Percentiles rank a stretch among this genome's conserved stretches.
Evolutionary conservation across 1,140 invertebrate species (phyloP).

Genomic region (Campoletis sonorensis): DNA sequence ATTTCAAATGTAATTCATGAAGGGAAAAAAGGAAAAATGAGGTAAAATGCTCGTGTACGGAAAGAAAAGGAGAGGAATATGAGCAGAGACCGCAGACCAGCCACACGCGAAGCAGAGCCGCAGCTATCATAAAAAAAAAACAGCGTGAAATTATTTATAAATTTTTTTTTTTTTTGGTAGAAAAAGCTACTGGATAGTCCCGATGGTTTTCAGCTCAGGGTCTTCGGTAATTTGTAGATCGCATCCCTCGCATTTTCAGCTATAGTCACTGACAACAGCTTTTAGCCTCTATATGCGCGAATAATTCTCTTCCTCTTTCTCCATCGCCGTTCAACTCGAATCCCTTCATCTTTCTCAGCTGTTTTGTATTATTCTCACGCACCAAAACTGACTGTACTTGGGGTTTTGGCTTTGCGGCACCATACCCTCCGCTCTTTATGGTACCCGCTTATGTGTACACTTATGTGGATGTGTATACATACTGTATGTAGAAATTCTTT

Average conservation of each 20-base stretch:
- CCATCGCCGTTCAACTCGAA: conserved; percentile 11
- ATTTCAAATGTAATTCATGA: conserved; percentile 67
- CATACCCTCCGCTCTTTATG: conserved; percentile 19
- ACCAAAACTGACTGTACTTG: neutral
- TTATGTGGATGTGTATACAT: too few species aligned
- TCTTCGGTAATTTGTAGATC: too few species aligned
- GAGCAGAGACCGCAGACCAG: neutral
- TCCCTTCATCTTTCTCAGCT: neutral
- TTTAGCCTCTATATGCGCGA: neutral
- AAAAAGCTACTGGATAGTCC: too few species aligned
- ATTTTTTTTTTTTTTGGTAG: too few species aligned
- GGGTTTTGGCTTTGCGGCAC: neutral
- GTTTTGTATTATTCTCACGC: conserved; percentile 22
- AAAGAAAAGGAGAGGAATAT: neutral
- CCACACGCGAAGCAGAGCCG: too few species aligned
- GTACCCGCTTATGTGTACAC: neutral
- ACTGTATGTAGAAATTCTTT: neutral
- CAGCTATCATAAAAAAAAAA: conserved; percentile 9
- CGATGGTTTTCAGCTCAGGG: too few species aligned
- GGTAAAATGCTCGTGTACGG: conserved; percentile 11
- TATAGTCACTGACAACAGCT: too few species aligned
- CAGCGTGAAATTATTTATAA: too few species aligned
- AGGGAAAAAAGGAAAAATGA: conserved; percentile 40
- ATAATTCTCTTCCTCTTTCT: neutral
- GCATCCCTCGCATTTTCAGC: too few species aligned